Evolutionary conservation across 2,888 invertebrate species (phyloP), one percentile per base, ranked within the genome.

Genomic region (Crocallis elinguaria): DNA sequence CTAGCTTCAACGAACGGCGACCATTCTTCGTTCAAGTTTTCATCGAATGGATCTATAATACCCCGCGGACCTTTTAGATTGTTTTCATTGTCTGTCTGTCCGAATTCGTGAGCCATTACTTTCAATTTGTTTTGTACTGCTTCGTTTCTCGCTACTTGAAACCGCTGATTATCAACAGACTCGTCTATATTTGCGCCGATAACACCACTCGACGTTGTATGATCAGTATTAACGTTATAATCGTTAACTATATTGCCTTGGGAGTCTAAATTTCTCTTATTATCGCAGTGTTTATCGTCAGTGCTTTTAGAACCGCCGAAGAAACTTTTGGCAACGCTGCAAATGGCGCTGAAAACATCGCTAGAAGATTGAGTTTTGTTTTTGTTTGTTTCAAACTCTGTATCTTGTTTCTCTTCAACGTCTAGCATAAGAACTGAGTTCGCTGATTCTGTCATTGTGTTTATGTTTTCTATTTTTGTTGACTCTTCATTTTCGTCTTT

Each of bases 81-180:
- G 51, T 85, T 86, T 43, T 88, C 82, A 23, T 57, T 69, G 49
- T 87, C 86, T 0, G 59, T 74, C 55, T 82, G 77, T 1, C 86
- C 91, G 39, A 89, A 86, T 71, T 93, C 92, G 45, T 92, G 83
- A 0, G 82, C 66, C 85, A 93, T 84, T 0, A 93, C 91, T 77
- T 92, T 93, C 13, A 85, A 77, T 64, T 92, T 93, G 62, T 92
- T 93, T 33, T 78, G 72, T 0, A 90, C 73, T 1, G 88, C 88
- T 61, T 87, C 88, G 52, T 89, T 83, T 63, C 86, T 91, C 41
- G 79, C 84, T 55, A 79, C 73, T 6, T 83, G 65, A 64, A 77
- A 92, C 45, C 80, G 74, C 51, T 77, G 43, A 60, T 88, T 87
- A 56, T 86, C 85, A 21, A 71, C 70, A 0, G 55, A 59, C 5